phyloP scores from a whole-genome alignment of 2,113 vertebrate species.

The Hippocampus zosterae region DNA sequence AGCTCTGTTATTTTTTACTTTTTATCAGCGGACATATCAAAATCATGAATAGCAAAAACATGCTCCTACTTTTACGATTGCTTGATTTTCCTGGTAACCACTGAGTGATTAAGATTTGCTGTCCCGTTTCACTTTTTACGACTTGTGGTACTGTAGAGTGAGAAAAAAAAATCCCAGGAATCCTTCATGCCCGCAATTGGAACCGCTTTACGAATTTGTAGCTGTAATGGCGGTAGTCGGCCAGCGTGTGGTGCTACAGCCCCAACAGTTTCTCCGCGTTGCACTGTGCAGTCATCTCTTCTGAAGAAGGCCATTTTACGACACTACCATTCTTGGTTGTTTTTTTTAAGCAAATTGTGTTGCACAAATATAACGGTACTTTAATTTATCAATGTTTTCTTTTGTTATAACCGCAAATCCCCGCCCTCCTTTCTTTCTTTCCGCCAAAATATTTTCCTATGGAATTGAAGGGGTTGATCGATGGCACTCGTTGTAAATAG shows the following conservation, averaged over 20 bases:
- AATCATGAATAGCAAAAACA: constrained; percentile 17
- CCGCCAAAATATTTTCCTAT: constrained; percentile 1
- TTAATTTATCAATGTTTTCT: constrained; percentile 14
- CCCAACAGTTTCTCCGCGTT: not conserved
- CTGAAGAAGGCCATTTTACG: not conserved
- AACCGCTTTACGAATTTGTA: not conserved
- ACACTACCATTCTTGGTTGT: not conserved
- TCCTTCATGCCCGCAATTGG: not conserved
- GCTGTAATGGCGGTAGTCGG: constrained; percentile 22
- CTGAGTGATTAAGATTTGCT: not conserved
- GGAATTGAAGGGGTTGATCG: constrained; percentile 11
- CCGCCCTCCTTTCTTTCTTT: constrained; percentile 18
- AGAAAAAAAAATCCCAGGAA: not conserved
- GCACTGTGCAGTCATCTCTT: not conserved
- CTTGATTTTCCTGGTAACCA: not conserved
- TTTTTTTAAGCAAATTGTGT: not conserved
- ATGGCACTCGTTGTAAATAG: constrained; percentile 37
- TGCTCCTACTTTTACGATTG: constrained; percentile 1
- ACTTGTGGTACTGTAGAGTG: not conserved
- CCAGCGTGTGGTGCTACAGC: constrained; percentile 31
- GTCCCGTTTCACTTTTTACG: not conserved
- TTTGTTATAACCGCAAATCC: constrained; percentile 4
- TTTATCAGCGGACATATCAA: constrained; percentile 24
- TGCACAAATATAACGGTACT: constrained; percentile 34
- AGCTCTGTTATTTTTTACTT: constrained; percentile 50